These are phyloP conservation scores for Hemichromis elongatus DNA, from an alignment of 2,113 vertebrate genomes.

Conservation along the genomic window DNA sequence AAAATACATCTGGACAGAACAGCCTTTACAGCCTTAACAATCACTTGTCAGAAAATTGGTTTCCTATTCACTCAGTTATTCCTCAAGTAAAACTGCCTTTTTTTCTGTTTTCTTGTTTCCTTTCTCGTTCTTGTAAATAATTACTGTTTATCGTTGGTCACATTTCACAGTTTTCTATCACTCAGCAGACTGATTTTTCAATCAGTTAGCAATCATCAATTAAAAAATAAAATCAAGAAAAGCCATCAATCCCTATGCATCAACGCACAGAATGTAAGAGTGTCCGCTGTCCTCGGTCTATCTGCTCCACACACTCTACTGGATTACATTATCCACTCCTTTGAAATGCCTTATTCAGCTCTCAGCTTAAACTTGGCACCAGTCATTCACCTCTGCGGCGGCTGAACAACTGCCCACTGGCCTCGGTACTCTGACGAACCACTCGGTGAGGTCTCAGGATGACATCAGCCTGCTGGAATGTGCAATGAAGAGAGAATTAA, in stretches of 20 bases:
- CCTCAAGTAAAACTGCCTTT: background rate
- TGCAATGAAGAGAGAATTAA: constrained; percentile 58
- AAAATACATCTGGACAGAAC: background rate
- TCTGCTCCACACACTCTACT: constrained; percentile 17
- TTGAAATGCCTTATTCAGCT: constrained; percentile 55
- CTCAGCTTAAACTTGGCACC: constrained; percentile 48
- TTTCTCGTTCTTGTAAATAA: background rate
- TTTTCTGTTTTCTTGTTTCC: background rate
- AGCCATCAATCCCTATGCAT: background rate
- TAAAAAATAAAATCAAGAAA: background rate
- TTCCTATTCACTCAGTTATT: background rate
- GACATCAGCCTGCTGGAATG: constrained; percentile 73
- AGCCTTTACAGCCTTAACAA: background rate
- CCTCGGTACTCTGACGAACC: constrained; percentile 12
- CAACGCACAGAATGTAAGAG: background rate
- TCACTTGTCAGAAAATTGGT: background rate
- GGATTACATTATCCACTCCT: constrained; percentile 46
- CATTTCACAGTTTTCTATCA: background rate
- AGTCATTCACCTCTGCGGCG: constrained; percentile 41
- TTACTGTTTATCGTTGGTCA: background rate
- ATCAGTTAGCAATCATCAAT: background rate
- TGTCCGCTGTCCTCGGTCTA: constrained; percentile 13
- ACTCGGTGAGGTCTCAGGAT: constrained; percentile 52
- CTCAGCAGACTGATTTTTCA: background rate
- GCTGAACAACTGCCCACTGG: constrained; percentile 43